These are phyloP conservation scores for Diploptera punctata DNA, from an alignment of 2,888 invertebrate species.

Conservation along the genomic window DNA sequence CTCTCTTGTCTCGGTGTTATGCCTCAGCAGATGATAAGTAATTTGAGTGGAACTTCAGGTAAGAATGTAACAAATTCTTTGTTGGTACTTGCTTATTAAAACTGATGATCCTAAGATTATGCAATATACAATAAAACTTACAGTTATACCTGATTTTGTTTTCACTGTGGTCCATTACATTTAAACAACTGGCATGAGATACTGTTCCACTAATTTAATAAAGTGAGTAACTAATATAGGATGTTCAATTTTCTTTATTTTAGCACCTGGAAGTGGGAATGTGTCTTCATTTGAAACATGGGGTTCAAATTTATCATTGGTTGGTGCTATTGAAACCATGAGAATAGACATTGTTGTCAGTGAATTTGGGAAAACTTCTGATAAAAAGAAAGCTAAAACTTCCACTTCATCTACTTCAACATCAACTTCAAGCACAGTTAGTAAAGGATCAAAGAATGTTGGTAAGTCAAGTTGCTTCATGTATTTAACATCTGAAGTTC, in stretches of 20 bases:
- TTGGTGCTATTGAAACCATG: slow-evolving; percentile 86
- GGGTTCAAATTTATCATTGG: slow-evolving; percentile 84
- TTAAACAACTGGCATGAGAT: no score
- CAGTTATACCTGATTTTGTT: no score
- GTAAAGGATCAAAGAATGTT: slow-evolving; percentile 25
- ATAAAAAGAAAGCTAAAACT: slow-evolving; percentile 57
- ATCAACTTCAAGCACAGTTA: background rate
- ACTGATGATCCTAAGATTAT: no score
- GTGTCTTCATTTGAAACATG: slow-evolving; percentile 82
- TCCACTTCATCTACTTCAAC: slow-evolving; percentile 6
- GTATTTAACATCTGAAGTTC: no score
- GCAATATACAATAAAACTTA: no score
- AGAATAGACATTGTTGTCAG: slow-evolving; percentile 95
- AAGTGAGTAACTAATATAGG: background rate
- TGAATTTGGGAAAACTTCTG: slow-evolving; percentile 74
- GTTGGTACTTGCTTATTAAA: no score
- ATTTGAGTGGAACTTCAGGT: slow-evolving; percentile 39
- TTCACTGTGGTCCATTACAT: no score
- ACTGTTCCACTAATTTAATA: no score
- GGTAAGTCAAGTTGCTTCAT: no score
- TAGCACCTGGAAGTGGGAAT: slow-evolving; percentile 61
- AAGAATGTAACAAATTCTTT: no score
- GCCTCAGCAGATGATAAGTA: slow-evolving; percentile 78
- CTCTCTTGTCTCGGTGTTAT: slow-evolving; percentile 88
- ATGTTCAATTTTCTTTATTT: slow-evolving; percentile 39